A percentile compares a stretch with the other conserved stretches of the same genome.
Evolutionary conservation across 1,140 invertebrate genomes (phyloP).

Genomic region (Camponotus floridanus): DNA sequence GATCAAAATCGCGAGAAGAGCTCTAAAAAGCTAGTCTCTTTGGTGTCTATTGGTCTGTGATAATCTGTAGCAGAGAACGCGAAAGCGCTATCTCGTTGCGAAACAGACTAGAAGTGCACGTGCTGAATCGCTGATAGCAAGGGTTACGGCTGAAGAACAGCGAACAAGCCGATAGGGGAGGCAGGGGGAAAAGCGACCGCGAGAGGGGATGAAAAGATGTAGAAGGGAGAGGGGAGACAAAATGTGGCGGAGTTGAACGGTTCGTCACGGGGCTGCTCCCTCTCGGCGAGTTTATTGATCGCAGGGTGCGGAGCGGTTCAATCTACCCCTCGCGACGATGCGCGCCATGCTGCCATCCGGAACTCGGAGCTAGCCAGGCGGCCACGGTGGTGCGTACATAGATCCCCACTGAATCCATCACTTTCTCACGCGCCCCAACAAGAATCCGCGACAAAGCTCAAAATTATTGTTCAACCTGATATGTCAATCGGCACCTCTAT

Average conservation of each 20-base stretch:
- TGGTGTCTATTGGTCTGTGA: constrained; percentile 37
- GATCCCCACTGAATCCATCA: constrained; percentile 38
- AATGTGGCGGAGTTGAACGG: constrained; percentile 68
- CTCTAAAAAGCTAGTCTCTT: constrained; percentile 39
- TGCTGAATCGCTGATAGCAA: constrained; percentile 75
- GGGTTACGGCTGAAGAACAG: constrained; percentile 34
- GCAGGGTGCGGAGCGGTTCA: constrained; percentile 76
- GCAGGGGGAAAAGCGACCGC: constrained; percentile 1
- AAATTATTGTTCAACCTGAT: neutral
- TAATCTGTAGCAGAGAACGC: constrained; percentile 53
- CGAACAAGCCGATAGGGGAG: constrained; percentile 14
- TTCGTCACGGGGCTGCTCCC: constrained; percentile 73
- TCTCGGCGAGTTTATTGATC: constrained; percentile 77
- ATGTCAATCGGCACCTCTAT: neutral
- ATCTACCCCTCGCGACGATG: constrained; percentile 73
- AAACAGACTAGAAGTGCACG: constrained; percentile 67
- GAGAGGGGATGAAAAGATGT: constrained; percentile 26
- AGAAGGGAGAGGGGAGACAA: constrained; percentile 9
- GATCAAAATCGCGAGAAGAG: constrained; percentile 12
- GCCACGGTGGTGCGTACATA: constrained; percentile 29
- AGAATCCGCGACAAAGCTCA: too few species aligned
- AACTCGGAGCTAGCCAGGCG: constrained; percentile 40
- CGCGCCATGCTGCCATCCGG: constrained; percentile 73
- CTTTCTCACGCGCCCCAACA: neutral
- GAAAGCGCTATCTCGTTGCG: constrained; percentile 50